A percentile compares a stretch with the other conserved stretches of the same genome.
These are phyloP conservation scores for Balanococcus diminutus DNA, from an alignment of 2,888 invertebrate species.

Conservation along the genomic window DNA sequence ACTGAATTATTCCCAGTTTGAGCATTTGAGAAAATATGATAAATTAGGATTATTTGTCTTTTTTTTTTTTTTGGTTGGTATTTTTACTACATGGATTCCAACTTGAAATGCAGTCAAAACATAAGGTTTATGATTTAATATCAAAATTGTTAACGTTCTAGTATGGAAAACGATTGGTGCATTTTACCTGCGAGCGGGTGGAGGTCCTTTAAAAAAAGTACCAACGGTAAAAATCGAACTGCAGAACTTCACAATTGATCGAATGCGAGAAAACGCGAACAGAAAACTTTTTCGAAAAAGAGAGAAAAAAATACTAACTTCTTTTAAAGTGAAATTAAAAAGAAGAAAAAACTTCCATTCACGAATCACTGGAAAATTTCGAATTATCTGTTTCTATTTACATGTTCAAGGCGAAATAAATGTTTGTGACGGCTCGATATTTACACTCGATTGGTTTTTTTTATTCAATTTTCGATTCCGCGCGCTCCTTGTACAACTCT, in stretches of 20 bases:
- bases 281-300: background rate
- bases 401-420: background rate
- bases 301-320: background rate
- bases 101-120: too few species aligned
- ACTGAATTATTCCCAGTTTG: too few species aligned
- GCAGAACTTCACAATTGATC: background rate
- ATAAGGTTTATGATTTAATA: too few species aligned
- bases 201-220: too few species aligned
- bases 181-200: too few species aligned
- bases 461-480: background rate
- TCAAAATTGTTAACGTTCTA: too few species aligned
- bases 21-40: too few species aligned
- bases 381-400: slow-evolving; percentile 5
- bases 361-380: background rate
- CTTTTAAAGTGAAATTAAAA: background rate
- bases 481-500: background rate
- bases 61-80: too few species aligned
- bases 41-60: too few species aligned
- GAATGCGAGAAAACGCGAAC: background rate
- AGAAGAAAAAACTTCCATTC: background rate
- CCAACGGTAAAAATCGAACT: too few species aligned
- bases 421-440: slow-evolving; percentile 11
- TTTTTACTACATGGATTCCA: too few species aligned
- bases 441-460: background rate
- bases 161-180: too few species aligned